A percentile compares a stretch with the other conserved stretches of the same genome.
These are phyloP conservation scores for Connochaetes taurinus DNA, from an alignment of 2,113 vertebrate genomes.

Conservation along the genomic window DNA sequence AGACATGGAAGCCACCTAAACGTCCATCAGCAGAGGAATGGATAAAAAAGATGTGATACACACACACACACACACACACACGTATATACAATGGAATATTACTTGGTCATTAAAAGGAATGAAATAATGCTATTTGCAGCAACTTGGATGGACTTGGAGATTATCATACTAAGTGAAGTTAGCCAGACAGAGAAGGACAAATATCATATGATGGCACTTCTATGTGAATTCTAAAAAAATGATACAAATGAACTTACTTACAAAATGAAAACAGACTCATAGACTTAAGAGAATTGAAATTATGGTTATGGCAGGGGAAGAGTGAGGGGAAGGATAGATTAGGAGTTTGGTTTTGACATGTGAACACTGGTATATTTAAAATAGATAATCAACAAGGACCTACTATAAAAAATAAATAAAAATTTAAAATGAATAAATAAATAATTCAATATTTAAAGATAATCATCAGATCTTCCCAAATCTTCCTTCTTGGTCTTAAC, in stretches of 20 bases:
- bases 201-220: not conserved
- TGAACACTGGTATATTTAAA: not conserved
- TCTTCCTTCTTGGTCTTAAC: not conserved
- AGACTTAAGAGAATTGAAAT: not conserved
- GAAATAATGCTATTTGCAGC: not conserved
- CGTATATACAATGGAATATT: not conserved
- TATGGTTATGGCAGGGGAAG: not conserved
- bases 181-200: not conserved
- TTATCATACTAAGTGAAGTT: not conserved
- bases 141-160: not conserved
- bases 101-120: not conserved
- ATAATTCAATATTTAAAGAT: not conserved
- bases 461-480: not conserved
- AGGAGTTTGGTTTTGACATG: not conserved
- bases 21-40: not conserved
- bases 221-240: not conserved
- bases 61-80: not conserved
- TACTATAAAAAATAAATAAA: not conserved
- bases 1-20: not conserved
- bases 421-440: not conserved
- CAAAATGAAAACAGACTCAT: not conserved
- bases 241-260: not conserved
- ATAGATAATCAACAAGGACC: not conserved
- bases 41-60: not conserved
- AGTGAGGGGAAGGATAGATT: not conserved